These are phyloP conservation scores for Drosophila nannoptera DNA, from an alignment of 1,140 invertebrate genomes.

Conservation along the genomic window DNA sequence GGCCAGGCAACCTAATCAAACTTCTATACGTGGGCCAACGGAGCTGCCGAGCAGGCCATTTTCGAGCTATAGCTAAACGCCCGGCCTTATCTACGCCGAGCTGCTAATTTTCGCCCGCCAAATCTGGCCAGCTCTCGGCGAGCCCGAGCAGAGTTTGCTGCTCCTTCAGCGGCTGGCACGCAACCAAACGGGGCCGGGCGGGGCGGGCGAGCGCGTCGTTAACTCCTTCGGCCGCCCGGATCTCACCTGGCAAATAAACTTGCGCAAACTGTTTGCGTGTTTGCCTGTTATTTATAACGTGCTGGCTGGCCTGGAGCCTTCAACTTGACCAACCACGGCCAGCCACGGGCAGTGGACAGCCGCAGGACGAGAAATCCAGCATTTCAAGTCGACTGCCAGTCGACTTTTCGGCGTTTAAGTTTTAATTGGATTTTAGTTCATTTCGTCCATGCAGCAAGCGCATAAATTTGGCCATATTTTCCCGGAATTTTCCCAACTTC, in stretches of 20 bases:
- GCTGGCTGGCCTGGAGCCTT: conserved; percentile 31
- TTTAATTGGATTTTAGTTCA: conserved; percentile 70
- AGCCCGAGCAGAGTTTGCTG: conserved; percentile 21
- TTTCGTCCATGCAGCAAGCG: conserved; percentile 34
- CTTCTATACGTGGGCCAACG: conserved; percentile 32
- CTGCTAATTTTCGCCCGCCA: neutral
- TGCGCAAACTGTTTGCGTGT: conserved; percentile 70
- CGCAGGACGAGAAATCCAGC: conserved; percentile 18
- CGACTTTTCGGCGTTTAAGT: conserved; percentile 55
- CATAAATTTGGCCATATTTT: conserved; percentile 66
- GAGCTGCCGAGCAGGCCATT: neutral
- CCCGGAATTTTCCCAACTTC: conserved; percentile 49
- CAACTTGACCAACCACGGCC: conserved; percentile 56
- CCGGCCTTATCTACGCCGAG: neutral
- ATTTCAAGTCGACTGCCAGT: conserved; percentile 36
- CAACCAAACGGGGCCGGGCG: conserved; percentile 44
- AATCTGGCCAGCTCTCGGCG: neutral
- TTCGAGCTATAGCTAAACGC: neutral
- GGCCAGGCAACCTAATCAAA: conserved; percentile 67
- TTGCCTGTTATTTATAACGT: conserved; percentile 73
- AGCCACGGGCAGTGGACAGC: no score
- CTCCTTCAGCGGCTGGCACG: conserved; percentile 45
- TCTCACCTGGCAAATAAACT: conserved; percentile 55
- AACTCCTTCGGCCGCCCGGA: conserved; percentile 50
- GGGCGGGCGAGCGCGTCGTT: conserved; percentile 46